These are phyloP conservation scores for Triplophysa siluroides DNA, from an alignment of 2,113 vertebrate genomes.

Conservation along the genomic window DNA sequence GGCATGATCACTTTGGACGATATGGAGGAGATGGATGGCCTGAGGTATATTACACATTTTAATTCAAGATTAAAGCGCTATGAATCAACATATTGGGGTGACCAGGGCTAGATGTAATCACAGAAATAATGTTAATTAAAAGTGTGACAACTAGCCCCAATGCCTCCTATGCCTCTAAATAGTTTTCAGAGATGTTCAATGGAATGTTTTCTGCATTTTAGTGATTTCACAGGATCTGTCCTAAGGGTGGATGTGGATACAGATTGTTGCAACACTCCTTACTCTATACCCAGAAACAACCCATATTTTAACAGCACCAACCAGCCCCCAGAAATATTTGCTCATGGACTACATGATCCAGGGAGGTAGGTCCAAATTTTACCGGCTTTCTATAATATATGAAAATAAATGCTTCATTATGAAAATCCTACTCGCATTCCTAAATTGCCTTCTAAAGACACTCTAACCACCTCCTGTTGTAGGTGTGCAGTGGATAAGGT, in stretches of 20 bases:
- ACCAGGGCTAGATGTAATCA: too few relatives aligned
- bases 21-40: slow-evolving; percentile 99
- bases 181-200: slow-evolving; percentile 7
- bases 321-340: slow-evolving; percentile 97
- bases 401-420: too few relatives aligned
- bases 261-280: slow-evolving; percentile 83
- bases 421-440: background rate
- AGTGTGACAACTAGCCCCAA: too few relatives aligned
- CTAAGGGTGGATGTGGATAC: slow-evolving; percentile 92
- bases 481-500: slow-evolving; percentile 93
- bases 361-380: slow-evolving; percentile 84
- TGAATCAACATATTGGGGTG: background rate
- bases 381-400: too few relatives aligned
- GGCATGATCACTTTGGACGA: slow-evolving; percentile 99
- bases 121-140: too few relatives aligned
- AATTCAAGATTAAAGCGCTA: background rate
- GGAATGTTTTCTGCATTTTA: slow-evolving; percentile 60
- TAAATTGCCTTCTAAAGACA: background rate
- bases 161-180: background rate
- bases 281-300: slow-evolving; percentile 90
- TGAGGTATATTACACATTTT: slow-evolving; percentile 78
- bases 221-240: slow-evolving; percentile 98
- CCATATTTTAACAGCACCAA: slow-evolving; percentile 99
- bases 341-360: slow-evolving; percentile 95
- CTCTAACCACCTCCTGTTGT: slow-evolving; percentile 40